Base-by-base conservation (phyloP, 2,113 vertebrate species). In the Phrynosoma blainvillii region DNA sequence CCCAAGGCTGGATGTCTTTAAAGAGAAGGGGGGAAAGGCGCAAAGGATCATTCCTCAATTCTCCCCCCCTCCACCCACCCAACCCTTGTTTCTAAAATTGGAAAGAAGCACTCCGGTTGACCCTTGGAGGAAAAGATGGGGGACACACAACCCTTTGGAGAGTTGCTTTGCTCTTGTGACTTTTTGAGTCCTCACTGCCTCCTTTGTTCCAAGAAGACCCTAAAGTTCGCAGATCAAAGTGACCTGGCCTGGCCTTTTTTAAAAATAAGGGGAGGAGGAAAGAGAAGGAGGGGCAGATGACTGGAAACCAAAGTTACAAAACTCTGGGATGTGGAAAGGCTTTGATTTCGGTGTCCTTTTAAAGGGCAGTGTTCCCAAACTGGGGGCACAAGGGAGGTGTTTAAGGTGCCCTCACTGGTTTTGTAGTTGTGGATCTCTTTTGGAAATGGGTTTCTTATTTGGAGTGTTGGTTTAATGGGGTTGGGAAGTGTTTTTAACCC, bases 161-260 rank as follows among this genome's bases (percentile, higher is more conserved):
- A 68, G 70, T 56, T 84, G 30, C 84, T 40, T 78, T 70, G 85
- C 59, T 79, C 0, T 5, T 47, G n/a, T 81, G 21, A 56, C 30
- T 10, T 1, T 47, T 92, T 82, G 40, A 14, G 88, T 88, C 90
- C 90, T 92, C 89, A 56, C 82, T 47, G 87, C 27, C 2, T 54
- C 86, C 95, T 96, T 96, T 96, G 96, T 96, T 82, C 88, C 79
- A 14, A 62, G 18, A 79, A 73, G 87, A 1, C 70, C 54, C 68
- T n/a, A 91, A 91, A 92, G 92, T 82, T 40, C 36, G 1, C 40
- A 95, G 93, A 96, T 97, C 95, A 96, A 96, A 96, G 94, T 80
- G 94, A 89, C 87, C 86, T 20, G 68, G 5, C 25, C 42, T 47
- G 59, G 42, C 84, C 79, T 89, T 32, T 4, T 78, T 89, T 88